Base-by-base conservation (phyloP, 1,140 invertebrate genomes). In the Heliothis subflexa region DNA sequence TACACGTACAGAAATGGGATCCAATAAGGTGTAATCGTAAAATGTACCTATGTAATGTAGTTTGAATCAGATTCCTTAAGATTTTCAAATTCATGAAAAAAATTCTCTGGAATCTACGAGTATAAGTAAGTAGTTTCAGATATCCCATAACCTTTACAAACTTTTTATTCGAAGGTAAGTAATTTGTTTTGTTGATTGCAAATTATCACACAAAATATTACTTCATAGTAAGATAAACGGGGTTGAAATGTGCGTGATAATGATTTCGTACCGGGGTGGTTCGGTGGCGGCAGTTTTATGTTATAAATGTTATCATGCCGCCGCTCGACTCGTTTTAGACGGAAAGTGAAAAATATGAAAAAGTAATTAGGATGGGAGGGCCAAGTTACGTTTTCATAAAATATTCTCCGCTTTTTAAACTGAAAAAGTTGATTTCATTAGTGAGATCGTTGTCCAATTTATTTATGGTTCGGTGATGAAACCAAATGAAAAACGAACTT, bases 291-390 rank as follows among this genome's bases (percentile, higher is more conserved):
- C 70, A 40, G 71, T 59, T 45, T 55, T n/a, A 40, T 54, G 57
- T 73, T 16, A 28, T 54, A 25, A 47, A 47, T 40, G 54, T 57
- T 55, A 57, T 57, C 71, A 73, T 73, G 47, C 57, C 71, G 71
- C 45, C 71, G 71, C 45, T 55, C 71, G 71, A 14, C 52, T 33
- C 54, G 55, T 73, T 72, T 57, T 45, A 3, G 40, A 18, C 45
- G 71, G 52, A 45, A 59, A 57, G 71, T 73, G 54, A 52, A 59
- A 59, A 70, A 73, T 59, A 50, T 73, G 52, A 59, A 73, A 73
- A 73, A 59, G 71, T 73, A 73, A 73, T 73, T 73, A 73, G 71
- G 71, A 47, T 57, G 16, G 71, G 59, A 73, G 12, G 54, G 40
- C 54, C 25, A 47, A 47, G 40, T 47, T 73, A 50, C 55, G 50